A percentile compares a stretch with the other conserved stretches of the same genome.
These are phyloP conservation scores for Heliocidaris tuberculata DNA, from an alignment of 35 echinoderm and acorn worm genomes.

Conservation along the genomic window DNA sequence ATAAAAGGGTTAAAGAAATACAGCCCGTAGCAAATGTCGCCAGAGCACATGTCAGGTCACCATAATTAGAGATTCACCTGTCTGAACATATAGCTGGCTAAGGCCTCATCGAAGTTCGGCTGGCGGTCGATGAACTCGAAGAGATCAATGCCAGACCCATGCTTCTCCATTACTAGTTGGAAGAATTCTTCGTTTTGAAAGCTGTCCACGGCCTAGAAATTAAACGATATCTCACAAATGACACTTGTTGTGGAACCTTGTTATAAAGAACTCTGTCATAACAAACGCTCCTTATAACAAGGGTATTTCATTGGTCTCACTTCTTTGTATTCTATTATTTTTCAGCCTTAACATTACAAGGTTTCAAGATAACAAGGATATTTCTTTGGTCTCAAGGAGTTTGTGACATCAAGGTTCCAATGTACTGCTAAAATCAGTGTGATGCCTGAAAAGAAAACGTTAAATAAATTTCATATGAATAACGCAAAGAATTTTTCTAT, in stretches of 20 bases:
- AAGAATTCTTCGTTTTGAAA: conserved; percentile 96
- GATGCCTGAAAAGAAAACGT: conserved; percentile 28
- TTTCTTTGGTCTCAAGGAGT: too few species aligned
- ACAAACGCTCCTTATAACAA: too few species aligned
- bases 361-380: too few species aligned
- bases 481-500: not conserved
- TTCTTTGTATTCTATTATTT: too few species aligned
- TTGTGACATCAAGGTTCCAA: too few species aligned
- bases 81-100: conserved; percentile 97
- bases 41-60: not conserved
- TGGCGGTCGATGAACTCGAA: conserved; percentile 98
- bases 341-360: too few species aligned
- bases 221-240: not conserved
- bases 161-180: conserved; percentile 97
- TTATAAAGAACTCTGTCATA: too few species aligned
- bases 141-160: conserved; percentile 90
- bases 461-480: not conserved
- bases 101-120: conserved; percentile 85
- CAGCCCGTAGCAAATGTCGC: too few species aligned
- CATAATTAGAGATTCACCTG: conserved; percentile 59
- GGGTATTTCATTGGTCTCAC: too few species aligned
- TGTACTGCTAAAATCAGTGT: too few species aligned
- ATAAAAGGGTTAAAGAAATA: too few species aligned
- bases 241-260: too few species aligned
- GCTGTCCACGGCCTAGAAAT: conserved; percentile 73